These are phyloP conservation scores for Bursaphelenchus okinawaensis DNA, from an alignment of 2,888 invertebrate genomes.

Conservation along the genomic window DNA sequence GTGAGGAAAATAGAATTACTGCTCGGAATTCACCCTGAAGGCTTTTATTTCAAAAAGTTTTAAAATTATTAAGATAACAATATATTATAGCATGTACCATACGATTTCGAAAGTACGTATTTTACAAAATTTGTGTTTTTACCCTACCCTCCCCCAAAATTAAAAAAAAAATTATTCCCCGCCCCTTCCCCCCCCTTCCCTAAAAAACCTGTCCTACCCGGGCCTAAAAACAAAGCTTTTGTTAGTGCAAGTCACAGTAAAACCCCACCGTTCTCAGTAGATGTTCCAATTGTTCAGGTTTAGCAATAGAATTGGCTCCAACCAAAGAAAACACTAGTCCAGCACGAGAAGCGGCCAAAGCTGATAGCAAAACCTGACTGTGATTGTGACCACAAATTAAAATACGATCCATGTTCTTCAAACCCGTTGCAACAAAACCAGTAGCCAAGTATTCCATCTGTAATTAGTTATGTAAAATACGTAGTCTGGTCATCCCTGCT, in stretches of 20 bases:
- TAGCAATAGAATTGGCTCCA: constrained; percentile 45
- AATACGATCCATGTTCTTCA: constrained; percentile 59
- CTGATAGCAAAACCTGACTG: constrained; percentile 41
- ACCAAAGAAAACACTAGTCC: constrained; percentile 59
- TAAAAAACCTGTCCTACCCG: too few relatives aligned
- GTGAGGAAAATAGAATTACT: constrained; percentile 54
- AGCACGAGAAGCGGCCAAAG: constrained; percentile 52
- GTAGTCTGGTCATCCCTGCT: too few relatives aligned
- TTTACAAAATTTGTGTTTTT: too few relatives aligned
- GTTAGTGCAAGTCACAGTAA: too few relatives aligned
- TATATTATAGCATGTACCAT: too few relatives aligned
- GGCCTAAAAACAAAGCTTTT: too few relatives aligned
- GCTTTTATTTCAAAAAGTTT: neutral
- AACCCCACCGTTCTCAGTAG: constrained; percentile 29
- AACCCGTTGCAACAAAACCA: constrained; percentile 59
- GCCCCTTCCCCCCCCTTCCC: too few relatives aligned
- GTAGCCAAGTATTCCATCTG: constrained; percentile 53
- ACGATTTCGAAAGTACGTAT: too few relatives aligned
- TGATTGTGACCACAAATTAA: constrained; percentile 61
- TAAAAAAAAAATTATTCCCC: too few relatives aligned
- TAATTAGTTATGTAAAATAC: too few relatives aligned
- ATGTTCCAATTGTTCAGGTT: constrained; percentile 31
- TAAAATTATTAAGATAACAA: neutral
- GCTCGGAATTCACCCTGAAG: constrained; percentile 59
- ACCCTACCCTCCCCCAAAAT: too few relatives aligned